Base-by-base conservation (phyloP, 2,113 vertebrate species). In the Castor canadensis region DNA sequence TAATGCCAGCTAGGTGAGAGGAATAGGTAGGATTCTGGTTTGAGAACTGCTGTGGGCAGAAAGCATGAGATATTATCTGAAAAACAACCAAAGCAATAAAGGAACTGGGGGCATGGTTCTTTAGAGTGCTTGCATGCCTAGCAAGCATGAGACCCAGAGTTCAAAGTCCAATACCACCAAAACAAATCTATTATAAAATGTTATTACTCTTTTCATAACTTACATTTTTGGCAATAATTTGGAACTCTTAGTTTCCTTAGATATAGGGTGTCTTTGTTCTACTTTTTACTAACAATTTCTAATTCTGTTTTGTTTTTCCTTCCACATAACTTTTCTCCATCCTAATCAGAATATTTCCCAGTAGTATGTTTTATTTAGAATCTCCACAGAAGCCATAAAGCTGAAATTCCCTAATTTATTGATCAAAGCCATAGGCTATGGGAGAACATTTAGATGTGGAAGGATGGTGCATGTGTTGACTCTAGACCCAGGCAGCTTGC, bases 241-340 rank as follows among this genome's bases (percentile, higher is more conserved):
- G 73, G 4, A 4, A 49, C 1, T 71, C 9, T 75, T 62, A 56
- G 11, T 73, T 96, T 94, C 32, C 5, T 89, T 72, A 79, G 28
- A 3, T 40, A 6, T 81, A 87, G 22, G 8, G 0, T 88, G 0
- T 58, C 56, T 88, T 94, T 40, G 92, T 88, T 76, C n/a, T 38
- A 35, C 38, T 67, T 9, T 82, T 96, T 92, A 52, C 66, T 94
- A 82, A 79, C 96, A 87, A 83, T 94, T 77, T 95, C 66, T 94
- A 90, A 84, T 32, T 91, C 17, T 56, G 20, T 60, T 75, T 5
- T n/a, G 93, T 94, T 95, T 94, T 28, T 26, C 58, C 28, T 32
- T 86, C 91, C 26, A 91, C 12, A 10, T 58, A 62, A 28, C 3
- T 88, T 67, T 91, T 81, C 8, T 87, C 26, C 17, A 10, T 85